A percentile compares a stretch with the other conserved stretches of the same genome.
phyloP scores from a whole-genome alignment of 2,797 vertebrate species.

The Tenualosa thibaudeaui region DNA sequence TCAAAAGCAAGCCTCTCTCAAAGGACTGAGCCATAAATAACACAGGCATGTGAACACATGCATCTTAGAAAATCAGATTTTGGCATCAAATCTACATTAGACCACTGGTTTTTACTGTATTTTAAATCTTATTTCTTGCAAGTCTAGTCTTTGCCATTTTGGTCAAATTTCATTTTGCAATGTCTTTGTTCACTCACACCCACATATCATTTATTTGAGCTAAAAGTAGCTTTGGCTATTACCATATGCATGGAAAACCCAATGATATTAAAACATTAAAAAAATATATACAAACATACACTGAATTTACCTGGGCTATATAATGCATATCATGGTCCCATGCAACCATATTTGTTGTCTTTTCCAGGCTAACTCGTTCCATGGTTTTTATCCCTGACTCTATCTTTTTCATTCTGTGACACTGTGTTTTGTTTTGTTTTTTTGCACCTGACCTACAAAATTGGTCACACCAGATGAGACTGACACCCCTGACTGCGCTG shows the following conservation, averaged over 20 bases:
- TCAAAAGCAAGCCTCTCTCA: background rate
- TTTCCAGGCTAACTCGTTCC: background rate
- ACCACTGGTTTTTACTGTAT: background rate
- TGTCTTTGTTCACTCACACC: background rate
- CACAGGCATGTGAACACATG: background rate
- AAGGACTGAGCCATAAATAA: background rate
- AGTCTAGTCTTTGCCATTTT: background rate
- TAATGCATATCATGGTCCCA: background rate
- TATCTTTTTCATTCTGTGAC: background rate
- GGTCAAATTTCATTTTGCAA: background rate
- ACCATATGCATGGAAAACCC: background rate
- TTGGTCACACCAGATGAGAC: background rate
- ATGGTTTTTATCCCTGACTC: background rate
- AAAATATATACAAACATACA: background rate
- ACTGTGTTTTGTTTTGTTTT: background rate
- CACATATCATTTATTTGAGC: background rate
- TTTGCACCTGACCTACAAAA: conserved; percentile 1
- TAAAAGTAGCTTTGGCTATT: background rate
- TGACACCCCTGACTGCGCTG: background rate
- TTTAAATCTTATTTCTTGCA: background rate
- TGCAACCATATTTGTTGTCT: background rate
- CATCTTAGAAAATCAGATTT: background rate
- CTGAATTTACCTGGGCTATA: background rate
- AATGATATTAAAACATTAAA: background rate
- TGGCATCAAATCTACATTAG: background rate